Evolutionary conservation across 2,888 invertebrate species (phyloP), one percentile per base, ranked within the genome.

Genomic region (Adelphocoris suturalis): DNA sequence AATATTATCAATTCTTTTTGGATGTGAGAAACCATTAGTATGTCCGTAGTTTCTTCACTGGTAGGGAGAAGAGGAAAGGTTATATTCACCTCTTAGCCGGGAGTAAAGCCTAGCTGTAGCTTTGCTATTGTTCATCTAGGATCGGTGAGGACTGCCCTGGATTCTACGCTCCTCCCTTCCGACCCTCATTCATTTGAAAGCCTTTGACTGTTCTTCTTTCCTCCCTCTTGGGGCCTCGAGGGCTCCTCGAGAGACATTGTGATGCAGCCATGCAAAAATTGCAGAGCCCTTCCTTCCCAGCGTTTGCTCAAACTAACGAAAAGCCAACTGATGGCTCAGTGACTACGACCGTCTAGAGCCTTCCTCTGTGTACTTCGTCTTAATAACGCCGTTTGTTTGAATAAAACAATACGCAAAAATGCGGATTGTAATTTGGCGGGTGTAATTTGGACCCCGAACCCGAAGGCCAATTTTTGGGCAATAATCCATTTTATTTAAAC

Each of bases 121-220:
- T 37, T 61, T 61, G 2, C 61, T n/a, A 61, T 61, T 61, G 61
- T 61, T 61, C 16, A n/a, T 61, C 61, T 61, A 61, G 61, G 61
- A 61, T 61, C 61, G 61, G 61, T 61, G n/a, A 61, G 61, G 61
- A n/a, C 61, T 61, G 61, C 61, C 61, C 61, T 61, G 61, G 61
- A 61, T 61, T 61, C 61, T 61, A n/a, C 61, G 61, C 61, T 61
- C 61, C 61, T 19, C 52, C 16, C 52, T 2, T 52, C 19, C 61
- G 61, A 16, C 19, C 61, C 19, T 61, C 61, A 61, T 61, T 61
- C 61, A 61, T 61, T 61, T 61, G 61, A 61, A 61, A 61, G 61
- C 61, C 61, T 61, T 61, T 61, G 61, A 61, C 61, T 61, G 61
- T 61, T 61, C n/a, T 61, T 61, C n/a, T 61, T 61, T 61, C 61